Base-by-base conservation (phyloP, 2,888 invertebrate species). In the Morinoia aosen region DNA sequence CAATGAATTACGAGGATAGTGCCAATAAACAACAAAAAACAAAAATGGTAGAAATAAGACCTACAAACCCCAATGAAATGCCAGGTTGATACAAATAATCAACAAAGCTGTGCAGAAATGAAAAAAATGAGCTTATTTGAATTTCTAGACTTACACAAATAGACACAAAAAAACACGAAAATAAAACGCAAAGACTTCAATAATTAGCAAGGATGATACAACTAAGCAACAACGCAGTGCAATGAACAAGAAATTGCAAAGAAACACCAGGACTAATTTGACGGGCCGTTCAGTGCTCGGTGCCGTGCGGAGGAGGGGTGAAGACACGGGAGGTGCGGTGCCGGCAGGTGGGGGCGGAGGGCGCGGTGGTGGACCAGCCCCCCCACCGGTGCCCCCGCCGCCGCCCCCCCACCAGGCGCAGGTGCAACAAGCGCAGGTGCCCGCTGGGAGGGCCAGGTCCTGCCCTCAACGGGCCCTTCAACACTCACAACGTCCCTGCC, bases 311-410 rank as follows among this genome's bases (percentile, higher is more conserved):
- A 0, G 98, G 98, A 33, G 99, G 99, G 0, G 97, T 98, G 95
- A 99, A 99, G 97, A 98, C 98, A 95, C 98, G 99, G 97, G 98
- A 98, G 96, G 98, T 98, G 90, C 97, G 97, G 95, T 99, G 99
- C 97, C 99, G 99, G 97, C 99, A 99, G 97, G 98, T 98, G 96
- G 98, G 99, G 98, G 98, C 99, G 0, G 98, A 99, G 97, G 99
- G 99, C n/a, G 98, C 98, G 97, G 98, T 98, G 97, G 98, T 99
- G 95, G 98, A 98, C 97, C 98, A 98, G 39, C 98, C 98, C 0
- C 98, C 98, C 56, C 98, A 98, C 0, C 98, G 98, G 97, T 99
- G 99, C 97, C 98, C 98, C 33, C 97, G 97, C 76, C 97, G 98
- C 0, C 98, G 98, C 0, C 98, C 98, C 95, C 99, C 99, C 0